Base-by-base conservation (phyloP, 1,140 invertebrate species). In the Tenebrio molitor region DNA sequence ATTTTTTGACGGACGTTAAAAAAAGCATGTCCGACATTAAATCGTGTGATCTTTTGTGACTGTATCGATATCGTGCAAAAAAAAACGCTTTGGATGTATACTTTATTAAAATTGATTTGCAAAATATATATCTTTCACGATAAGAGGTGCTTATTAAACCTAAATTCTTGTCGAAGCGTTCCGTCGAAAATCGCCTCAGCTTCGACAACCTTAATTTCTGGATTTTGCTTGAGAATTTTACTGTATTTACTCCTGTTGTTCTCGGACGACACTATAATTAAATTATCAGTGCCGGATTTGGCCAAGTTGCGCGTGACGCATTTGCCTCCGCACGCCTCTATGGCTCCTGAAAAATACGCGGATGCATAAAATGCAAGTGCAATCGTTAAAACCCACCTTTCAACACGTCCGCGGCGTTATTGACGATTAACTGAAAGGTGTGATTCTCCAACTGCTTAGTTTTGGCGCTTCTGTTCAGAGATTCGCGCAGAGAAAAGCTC, bases 161-260 rank as follows among this genome's bases (percentile, higher is more conserved):
- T 77, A 0, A 85, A 39, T 66, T 78, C 80, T 76, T 87, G 86
- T 25, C 79, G 69, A 34, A 87, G 76, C n/a, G 85, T 83, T 0
- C 84, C 85, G 36, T 82, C 81, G 8, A 87, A 81, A 8, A 87
- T 81, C 17, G 86, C 82, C 74, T 87, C 86, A 0, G 83, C 76
- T 23, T 81, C 76, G 0, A 87, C 83, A 17, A 86, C 44, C 2
- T 66, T 77, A 1, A 84, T 81, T 16, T 74, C 36, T 0, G 84
- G 82, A 6, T 82, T 79, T 29, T 80, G 74, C 62, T 81, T 81
- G 2, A 79, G 39, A 16, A 78, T 74, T 67, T 64, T 77, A 3
- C 44, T 62, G 64, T 80, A 79, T 80, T 79, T 81, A 4, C 19
- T 50, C 58, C 75, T 73, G 23, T 82, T 76, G 7, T 82, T 74